Conservation (phyloP, 1,140 invertebrate genomes). For the Onthophagus taurus region DNA sequence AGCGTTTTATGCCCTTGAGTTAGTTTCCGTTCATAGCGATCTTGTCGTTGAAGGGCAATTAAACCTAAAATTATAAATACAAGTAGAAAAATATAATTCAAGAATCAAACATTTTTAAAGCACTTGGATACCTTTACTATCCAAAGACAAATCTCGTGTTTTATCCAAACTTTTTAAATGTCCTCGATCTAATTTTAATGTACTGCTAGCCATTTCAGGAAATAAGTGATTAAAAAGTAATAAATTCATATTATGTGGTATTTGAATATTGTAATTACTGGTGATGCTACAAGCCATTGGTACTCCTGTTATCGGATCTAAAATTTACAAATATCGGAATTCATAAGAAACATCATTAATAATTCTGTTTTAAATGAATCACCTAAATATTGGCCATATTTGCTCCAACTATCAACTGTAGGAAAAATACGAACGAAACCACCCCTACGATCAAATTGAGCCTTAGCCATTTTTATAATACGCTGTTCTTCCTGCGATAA, state of each 20-base stretch:
- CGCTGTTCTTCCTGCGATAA: conserved; percentile 71
- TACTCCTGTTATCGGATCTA: conserved; percentile 60
- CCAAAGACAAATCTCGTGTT: conserved; percentile 28
- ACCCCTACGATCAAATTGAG: conserved; percentile 75
- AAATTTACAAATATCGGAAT: conserved; percentile 13
- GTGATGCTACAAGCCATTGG: conserved; percentile 53
- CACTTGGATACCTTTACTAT: conserved; percentile 12
- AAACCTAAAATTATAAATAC: neutral
- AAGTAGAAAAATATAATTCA: too few relatives aligned
- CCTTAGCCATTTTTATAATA: conserved; percentile 63
- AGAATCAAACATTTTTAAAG: too few relatives aligned
- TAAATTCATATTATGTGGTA: conserved; percentile 68
- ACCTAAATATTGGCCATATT: conserved; percentile 66
- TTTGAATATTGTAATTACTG: conserved; percentile 45
- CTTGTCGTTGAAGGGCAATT: conserved; percentile 23
- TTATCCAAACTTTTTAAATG: neutral
- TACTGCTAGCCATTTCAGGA: conserved; percentile 48
- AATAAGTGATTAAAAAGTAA: conserved; percentile 69
- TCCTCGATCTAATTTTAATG: neutral
- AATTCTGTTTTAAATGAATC: conserved; percentile 18
- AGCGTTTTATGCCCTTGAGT: conserved; percentile 44
- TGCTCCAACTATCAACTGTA: conserved; percentile 74
- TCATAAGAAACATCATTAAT: conserved; percentile 9
- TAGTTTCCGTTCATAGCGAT: conserved; percentile 50
- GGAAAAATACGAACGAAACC: conserved; percentile 91